Conservation (phyloP, 2,797 vertebrate species). For the Lutjanus campechanus region DNA sequence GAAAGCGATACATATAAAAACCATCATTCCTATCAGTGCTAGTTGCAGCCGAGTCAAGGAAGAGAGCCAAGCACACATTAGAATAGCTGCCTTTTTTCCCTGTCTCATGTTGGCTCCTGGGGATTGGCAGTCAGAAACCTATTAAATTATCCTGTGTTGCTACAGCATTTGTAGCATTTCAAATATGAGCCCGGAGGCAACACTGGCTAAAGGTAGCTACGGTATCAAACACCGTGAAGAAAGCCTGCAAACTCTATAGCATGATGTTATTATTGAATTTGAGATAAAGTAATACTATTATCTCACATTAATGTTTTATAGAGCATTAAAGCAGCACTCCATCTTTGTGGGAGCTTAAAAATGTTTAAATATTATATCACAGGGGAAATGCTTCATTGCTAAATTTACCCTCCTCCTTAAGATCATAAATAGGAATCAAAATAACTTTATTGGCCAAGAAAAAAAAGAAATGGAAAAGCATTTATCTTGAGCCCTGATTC, state of each 20-base stretch:
- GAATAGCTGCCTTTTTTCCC: constrained; percentile 69
- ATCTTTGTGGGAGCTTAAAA: constrained; percentile 21
- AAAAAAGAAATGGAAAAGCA: not conserved
- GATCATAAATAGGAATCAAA: constrained; percentile 24
- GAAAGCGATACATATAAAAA: constrained; percentile 82
- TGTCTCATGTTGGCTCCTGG: constrained; percentile 79
- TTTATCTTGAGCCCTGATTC: not conserved
- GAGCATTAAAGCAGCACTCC: constrained; percentile 12
- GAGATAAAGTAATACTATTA: constrained; percentile 38
- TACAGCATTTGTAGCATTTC: constrained; percentile 80
- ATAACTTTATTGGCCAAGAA: not conserved
- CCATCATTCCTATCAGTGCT: constrained; percentile 79
- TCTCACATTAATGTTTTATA: constrained; percentile 35
- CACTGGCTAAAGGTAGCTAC: constrained; percentile 66
- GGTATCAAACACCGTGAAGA: constrained; percentile 57
- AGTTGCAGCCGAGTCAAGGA: constrained; percentile 73
- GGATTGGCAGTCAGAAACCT: constrained; percentile 85
- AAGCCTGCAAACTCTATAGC: constrained; percentile 39
- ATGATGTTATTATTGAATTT: constrained; percentile 44
- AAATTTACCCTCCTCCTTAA: not conserved
- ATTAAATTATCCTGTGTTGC: constrained; percentile 84
- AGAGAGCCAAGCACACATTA: constrained; percentile 79
- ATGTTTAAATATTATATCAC: constrained; percentile 21
- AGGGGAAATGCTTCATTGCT: not conserved
- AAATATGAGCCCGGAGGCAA: constrained; percentile 78